Evolutionary conservation across 2,113 vertebrate genomes (phyloP).

Genomic region (Xiphias gladius): DNA sequence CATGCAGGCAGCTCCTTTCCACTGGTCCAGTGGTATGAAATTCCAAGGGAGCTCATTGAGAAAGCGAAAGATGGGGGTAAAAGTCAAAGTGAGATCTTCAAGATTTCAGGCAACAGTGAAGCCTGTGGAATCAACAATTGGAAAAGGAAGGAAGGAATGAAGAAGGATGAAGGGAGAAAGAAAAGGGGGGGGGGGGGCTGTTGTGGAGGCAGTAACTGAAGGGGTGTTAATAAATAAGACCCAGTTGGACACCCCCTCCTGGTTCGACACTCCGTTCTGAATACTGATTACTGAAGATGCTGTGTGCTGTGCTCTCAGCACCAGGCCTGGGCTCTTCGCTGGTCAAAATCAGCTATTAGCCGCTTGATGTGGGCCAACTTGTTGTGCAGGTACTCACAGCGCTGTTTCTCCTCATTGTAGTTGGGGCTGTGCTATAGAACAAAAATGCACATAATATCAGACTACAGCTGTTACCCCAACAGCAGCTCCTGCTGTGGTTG

Average conservation of each 20-base stretch:
- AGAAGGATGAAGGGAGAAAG: conserved; percentile 70
- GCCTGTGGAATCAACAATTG: conserved; percentile 72
- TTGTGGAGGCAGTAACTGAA: conserved; percentile 61
- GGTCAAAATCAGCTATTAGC: conserved; percentile 90
- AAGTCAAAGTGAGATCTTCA: conserved; percentile 49
- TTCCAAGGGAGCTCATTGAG: conserved; percentile 61
- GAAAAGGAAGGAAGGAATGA: conserved; percentile 66
- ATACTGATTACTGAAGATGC: conserved; percentile 70
- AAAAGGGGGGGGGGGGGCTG: conserved; percentile 68
- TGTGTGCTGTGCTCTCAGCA: conserved; percentile 75
- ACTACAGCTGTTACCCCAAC: not conserved
- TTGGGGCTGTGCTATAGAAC: conserved; percentile 87
- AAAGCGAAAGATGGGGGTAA: conserved; percentile 41
- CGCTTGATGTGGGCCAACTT: conserved; percentile 94
- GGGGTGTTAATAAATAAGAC: conserved; percentile 72
- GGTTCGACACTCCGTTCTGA: conserved; percentile 56
- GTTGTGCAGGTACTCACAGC: conserved; percentile 92
- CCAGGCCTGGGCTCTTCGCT: conserved; percentile 83
- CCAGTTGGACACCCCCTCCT: conserved; percentile 55
- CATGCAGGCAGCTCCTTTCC: conserved; percentile 69
- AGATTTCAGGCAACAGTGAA: conserved; percentile 79
- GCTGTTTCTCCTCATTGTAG: conserved; percentile 89
- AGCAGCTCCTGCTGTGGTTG: not conserved
- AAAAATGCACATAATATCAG: conserved; percentile 28
- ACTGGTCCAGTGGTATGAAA: conserved; percentile 62